Evolutionary conservation across 2,888 invertebrate genomes (phyloP), one percentile per base, ranked within the genome.

Genomic region (Campoplex nolae): DNA sequence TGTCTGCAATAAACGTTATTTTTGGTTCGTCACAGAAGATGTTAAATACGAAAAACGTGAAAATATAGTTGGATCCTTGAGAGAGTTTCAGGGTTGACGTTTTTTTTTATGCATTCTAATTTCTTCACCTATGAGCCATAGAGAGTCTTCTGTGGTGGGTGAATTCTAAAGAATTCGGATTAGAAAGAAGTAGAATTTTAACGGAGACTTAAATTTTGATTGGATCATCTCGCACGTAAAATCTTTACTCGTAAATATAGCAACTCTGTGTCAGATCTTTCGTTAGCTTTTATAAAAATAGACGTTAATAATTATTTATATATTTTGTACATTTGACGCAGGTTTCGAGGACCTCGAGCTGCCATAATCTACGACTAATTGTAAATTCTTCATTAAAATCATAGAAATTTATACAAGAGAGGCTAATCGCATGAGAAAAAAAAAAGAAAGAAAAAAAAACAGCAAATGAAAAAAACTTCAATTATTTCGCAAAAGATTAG

Each of bases 401-500:
- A 54, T 28, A n/a, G 32, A 48, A 73, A 80, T 65, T 48, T n/a
- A 38, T 45, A 73, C 35, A n/a, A 65, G n/a, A 23, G 32, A 48
- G 18, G 35, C 54, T 42, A 62, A 73, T 62, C n/a, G 32, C 65
- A 80, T 23, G 67, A 70, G 51, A 70, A 38, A 62, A 65, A 48
- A 32, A 56, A 68, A 8, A 51, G 23, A 23, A 23, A 23, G 23
- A 23, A 23, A 23, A 23, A 23, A 23, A 23, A 23, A 23, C 23
- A 23, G 23, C 23, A 23, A 54, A 65, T 16, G n/a, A 67, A 51
- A 11, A 11, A 32, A 51, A 51, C 73, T 73, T 74, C 38, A 35
- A 79, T 75, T 58, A 79, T 68, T 70, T 28, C 23, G 28, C 54
- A 18, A 74, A 68, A 58, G 35, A 84, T 81, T 56, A 68, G 78